phyloP scores from a whole-genome alignment of 1,140 invertebrate species.

The Heliconius congener region DNA sequence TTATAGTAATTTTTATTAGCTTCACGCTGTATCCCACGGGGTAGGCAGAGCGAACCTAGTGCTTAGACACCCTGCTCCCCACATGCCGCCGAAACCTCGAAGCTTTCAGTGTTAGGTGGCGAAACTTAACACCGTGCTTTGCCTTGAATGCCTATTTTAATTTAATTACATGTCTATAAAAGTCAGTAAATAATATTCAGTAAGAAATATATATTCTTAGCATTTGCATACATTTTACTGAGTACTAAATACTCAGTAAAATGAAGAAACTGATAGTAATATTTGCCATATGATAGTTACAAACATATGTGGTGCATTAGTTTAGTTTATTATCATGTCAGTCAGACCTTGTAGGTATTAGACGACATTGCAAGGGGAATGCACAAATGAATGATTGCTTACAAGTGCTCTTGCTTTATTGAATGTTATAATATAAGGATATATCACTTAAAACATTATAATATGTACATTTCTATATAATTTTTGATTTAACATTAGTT shows the following conservation, averaged over 20 bases:
- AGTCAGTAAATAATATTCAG: too few relatives aligned
- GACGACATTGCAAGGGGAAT: constrained; percentile 49
- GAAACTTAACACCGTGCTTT: too few relatives aligned
- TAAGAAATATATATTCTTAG: not conserved
- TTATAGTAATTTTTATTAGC: too few relatives aligned
- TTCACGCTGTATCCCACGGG: too few relatives aligned
- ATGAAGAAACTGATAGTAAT: not conserved
- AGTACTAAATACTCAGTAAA: too few relatives aligned
- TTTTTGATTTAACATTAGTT: not conserved
- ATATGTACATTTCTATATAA: not conserved
- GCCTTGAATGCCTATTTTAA: too few relatives aligned
- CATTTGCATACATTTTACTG: not conserved
- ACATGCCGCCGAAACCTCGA: too few relatives aligned
- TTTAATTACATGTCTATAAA: too few relatives aligned
- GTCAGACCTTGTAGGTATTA: constrained; percentile 32
- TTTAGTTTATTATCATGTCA: constrained; percentile 39
- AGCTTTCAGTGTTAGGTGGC: too few relatives aligned
- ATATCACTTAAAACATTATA: not conserved
- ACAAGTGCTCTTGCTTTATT: constrained; percentile 69
- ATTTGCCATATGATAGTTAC: constrained; percentile 3
- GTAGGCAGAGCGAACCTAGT: too few relatives aligned
- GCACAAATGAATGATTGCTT: constrained; percentile 76
- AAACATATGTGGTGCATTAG: constrained; percentile 25
- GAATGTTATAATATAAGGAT: constrained; percentile 15
- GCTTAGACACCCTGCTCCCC: too few relatives aligned